Conservation (phyloP, 2,888 invertebrate species). For the Acrocyrtus sp. region DNA sequence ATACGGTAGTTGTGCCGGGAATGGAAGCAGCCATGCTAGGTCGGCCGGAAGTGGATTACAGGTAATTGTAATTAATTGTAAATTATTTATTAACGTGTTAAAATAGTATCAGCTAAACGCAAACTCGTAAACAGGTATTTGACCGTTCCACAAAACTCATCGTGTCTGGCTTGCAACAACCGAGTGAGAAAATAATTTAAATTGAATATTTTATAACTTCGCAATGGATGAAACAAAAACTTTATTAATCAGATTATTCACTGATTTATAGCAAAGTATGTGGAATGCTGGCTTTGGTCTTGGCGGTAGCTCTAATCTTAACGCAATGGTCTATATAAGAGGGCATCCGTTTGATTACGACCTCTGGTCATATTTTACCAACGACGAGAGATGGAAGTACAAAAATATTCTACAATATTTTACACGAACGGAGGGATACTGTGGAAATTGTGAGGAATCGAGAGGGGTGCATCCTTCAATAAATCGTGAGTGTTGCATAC, state of each 20-base stretch:
- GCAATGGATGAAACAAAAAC: neutral
- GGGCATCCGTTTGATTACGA: conserved; percentile 75
- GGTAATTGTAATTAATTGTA: conserved; percentile 66
- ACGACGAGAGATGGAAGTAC: conserved; percentile 66
- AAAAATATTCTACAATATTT: conserved; percentile 67
- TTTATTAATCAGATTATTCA: no score
- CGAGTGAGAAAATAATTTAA: conserved; percentile 65
- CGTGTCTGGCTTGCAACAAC: conserved; percentile 72
- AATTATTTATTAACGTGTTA: neutral
- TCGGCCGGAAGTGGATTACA: conserved; percentile 76
- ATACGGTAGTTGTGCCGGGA: conserved; percentile 38
- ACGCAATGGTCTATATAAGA: conserved; percentile 77
- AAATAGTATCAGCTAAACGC: no score
- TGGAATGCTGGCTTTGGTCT: conserved; percentile 79
- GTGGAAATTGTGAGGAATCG: conserved; percentile 35
- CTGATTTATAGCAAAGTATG: conserved; percentile 71
- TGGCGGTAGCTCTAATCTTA: conserved; percentile 80
- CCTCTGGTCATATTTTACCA: conserved; percentile 71
- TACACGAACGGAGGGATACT: conserved; percentile 64
- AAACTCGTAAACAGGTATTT: conserved; percentile 65
- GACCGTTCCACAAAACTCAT: conserved; percentile 74
- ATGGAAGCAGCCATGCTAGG: conserved; percentile 71
- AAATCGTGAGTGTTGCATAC: conserved; percentile 26
- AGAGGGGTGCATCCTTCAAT: conserved; percentile 16
- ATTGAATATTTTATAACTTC: neutral